phyloP scores from a whole-genome alignment of 30 jellyfish, hydroid and myxozoan genomes.

The Aurelia coerulea region DNA sequence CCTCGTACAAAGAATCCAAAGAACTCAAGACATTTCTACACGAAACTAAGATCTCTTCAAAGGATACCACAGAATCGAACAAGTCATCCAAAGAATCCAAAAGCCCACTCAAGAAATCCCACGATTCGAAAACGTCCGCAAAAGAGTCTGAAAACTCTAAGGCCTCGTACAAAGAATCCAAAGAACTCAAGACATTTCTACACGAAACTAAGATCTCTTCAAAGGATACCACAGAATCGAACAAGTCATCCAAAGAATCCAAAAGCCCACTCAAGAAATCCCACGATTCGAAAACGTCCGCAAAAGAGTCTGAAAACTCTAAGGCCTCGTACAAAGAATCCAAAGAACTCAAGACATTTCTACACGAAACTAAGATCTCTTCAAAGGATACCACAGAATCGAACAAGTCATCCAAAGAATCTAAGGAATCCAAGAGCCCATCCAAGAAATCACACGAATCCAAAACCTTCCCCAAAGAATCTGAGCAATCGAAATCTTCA shows the following conservation, averaged over 20 bases:
- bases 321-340: not conserved
- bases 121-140: not conserved
- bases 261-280: not conserved
- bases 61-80: not conserved
- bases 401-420: not conserved
- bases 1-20: not conserved
- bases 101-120: not conserved
- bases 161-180: not conserved
- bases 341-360: not conserved
- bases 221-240: not conserved
- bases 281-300: not conserved
- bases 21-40: not conserved
- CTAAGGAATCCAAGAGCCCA: not conserved
- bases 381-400: not conserved
- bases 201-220: not conserved
- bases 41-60: not conserved
- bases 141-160: not conserved
- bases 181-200: not conserved
- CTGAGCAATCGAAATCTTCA: constrained; percentile 2
- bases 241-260: not conserved
- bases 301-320: not conserved
- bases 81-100: not conserved
- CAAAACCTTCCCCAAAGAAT: not conserved
- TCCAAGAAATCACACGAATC: not conserved
- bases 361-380: not conserved